Evolutionary conservation across 2,113 vertebrate species (phyloP), one percentile per base, ranked within the genome.

Genomic region (Suricata suricatta): DNA sequence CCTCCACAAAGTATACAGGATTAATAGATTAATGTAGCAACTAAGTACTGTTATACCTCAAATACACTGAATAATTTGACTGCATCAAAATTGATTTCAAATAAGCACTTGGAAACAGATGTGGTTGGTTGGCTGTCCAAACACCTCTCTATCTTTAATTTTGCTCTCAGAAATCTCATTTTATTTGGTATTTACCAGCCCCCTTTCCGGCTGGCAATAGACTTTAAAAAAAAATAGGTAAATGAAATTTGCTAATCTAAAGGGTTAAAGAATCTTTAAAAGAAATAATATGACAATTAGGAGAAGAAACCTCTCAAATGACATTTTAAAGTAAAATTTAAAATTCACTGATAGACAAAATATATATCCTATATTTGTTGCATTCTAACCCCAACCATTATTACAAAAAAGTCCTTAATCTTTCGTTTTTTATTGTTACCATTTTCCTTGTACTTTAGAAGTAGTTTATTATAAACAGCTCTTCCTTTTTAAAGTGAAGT

Each of bases 401-500:
- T 50, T 79, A 85, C 3, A 72, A 84, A 76, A 83, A 57, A 27
- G 0, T 60, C 10, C 27, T 60, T 77, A 50, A 35, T 47, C 14
- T 94, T 94, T 60, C 69, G 2, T 44, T 77, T 92, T 93, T 33
- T 33, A 60, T 84, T 79, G 16, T 54, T 87, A 10, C 54, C 31
- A 57, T 89, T 71, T 96, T 21, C 27, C 44, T n/a, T n/a, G 63
- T 77, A 54, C 3, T 21, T 76, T 79, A 86, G 52, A 5, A 1
- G 5, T 52, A 57, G 17, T 74, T 84, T 47, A n/a, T 85, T 82
- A 21, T n/a, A 57, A 77, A 81, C 1, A 81, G 0, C 4, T 80
- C 16, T 76, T 89, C 10, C 29, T 96, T 86, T 89, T 86, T 82
- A 95, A 95, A 96, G 38, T 60, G 4, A 95, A 88, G 11, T 92